Evolutionary conservation across 2,113 vertebrate genomes (phyloP).

Genomic region (Proterorhinus semilunaris): DNA sequence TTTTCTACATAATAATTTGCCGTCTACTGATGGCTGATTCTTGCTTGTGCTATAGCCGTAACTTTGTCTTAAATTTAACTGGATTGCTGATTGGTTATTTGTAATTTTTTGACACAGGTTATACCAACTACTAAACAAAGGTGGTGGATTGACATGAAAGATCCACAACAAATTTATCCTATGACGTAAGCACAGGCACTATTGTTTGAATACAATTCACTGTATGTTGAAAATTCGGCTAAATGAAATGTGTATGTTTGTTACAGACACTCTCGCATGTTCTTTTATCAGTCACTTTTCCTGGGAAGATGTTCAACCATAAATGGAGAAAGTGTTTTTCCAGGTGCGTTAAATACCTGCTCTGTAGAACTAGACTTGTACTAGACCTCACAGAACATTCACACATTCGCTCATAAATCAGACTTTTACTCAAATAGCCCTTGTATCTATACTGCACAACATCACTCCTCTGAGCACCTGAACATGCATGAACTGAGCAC

Average conservation of each 20-base stretch:
- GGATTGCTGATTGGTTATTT: not conserved
- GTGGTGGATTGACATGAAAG: conserved; percentile 69
- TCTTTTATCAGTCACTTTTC: conserved; percentile 33
- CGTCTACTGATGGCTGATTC: not conserved
- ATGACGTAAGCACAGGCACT: conserved; percentile 51
- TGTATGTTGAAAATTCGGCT: not conserved
- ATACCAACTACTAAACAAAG: not conserved
- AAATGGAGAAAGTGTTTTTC: conserved; percentile 13
- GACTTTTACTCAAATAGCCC: no score
- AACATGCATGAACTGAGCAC: no score
- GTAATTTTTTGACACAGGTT: conserved; percentile 37
- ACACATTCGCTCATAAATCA: no score
- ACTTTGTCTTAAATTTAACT: not conserved
- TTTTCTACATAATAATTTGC: no score
- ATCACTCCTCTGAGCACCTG: no score
- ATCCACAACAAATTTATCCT: conserved; percentile 39
- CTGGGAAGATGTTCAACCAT: conserved; percentile 65
- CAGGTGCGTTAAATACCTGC: conserved; percentile 42
- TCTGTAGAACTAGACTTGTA: not conserved
- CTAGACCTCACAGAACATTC: no score
- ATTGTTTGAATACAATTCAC: not conserved
- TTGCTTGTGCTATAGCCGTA: not conserved
- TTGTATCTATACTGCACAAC: no score
- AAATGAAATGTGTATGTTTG: conserved; percentile 12
- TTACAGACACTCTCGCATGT: conserved; percentile 53